Evolutionary conservation across 2,113 vertebrate genomes (phyloP), one percentile per base, ranked within the genome.

Genomic region (Sitta europaea): DNA sequence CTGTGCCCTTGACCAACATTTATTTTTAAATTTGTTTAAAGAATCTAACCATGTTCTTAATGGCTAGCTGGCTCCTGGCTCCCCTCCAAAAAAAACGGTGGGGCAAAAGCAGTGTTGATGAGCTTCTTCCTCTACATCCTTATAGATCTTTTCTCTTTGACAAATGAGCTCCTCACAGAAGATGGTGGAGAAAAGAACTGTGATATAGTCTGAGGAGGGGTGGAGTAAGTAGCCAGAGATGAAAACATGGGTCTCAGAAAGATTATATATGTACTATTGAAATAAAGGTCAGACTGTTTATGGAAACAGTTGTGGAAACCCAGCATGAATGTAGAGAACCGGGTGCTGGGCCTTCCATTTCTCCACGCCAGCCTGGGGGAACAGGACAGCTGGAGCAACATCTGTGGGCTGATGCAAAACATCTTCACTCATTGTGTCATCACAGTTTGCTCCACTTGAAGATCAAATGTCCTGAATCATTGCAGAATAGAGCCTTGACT

Each of bases 361-460:
- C n/a, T 78, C 35, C 12, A 12, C 0, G 3, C 40, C 45, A 79
- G 40, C 12, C 40, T 57, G 36, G 53, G 61, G 75, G 29, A 42
- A 67, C 33, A 17, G 0, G 48, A 43, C 43, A 94, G 68, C 61
- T 85, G 80, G 57, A 92, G 54, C 0, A 1, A 10, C 29, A 50
- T 50, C 57, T 2, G 1, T 36, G 33, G 43, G 42, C 36, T 63
- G 24, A 63, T 0, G 6, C 11, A 79, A 70, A 86, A 7, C 0
- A 0, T 33, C 50, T 86, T 83, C 27, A 24, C 14, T 42, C 17
- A 5, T 7, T 54, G 7, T 9, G 29, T 53, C 31, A 14, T 6
- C 47, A 76, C 0, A 0, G 18, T 73, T 71, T 72, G 14, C 19
- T 25, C 24, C 18, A 36, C 8, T 8, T 0, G 0, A 79, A 73